Evolutionary conservation across 2,888 invertebrate genomes (phyloP).

Genomic region (Trisateles emortualis): DNA sequence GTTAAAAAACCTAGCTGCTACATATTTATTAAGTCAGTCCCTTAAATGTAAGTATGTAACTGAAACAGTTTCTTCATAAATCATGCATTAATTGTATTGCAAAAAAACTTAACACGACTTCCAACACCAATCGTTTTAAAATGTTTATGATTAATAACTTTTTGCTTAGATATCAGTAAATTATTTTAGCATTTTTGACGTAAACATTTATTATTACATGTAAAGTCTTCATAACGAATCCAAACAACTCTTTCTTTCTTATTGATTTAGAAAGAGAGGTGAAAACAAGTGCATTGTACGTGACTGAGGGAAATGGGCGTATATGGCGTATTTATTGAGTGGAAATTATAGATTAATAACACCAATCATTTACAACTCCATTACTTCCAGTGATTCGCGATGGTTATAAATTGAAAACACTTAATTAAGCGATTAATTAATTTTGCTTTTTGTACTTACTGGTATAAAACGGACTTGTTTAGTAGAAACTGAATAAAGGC

Average conservation of each 20-base stretch:
- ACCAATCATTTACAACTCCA: constrained; percentile 60
- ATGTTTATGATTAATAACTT: constrained; percentile 14
- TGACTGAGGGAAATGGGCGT: constrained; percentile 55
- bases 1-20: too few species aligned
- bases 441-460: constrained; percentile 29
- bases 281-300: constrained; percentile 33
- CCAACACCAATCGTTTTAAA: background rate
- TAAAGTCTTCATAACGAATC: constrained; percentile 24
- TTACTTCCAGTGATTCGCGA: constrained; percentile 55
- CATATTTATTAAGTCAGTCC: too few species aligned
- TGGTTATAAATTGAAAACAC: constrained; percentile 56
- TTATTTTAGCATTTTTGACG: constrained; percentile 23
- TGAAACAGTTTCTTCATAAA: too few species aligned
- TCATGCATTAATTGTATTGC: too few species aligned
- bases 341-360: constrained; percentile 69
- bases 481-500: constrained; percentile 6
- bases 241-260: constrained; percentile 22
- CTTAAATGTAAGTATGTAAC: too few species aligned
- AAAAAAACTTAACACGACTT: background rate
- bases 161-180: constrained; percentile 17
- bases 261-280: constrained; percentile 25
- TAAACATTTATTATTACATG: constrained; percentile 18
- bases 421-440: constrained; percentile 45
- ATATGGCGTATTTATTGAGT: constrained; percentile 59
- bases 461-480: constrained; percentile 16